These are phyloP conservation scores for Gyps fulvus DNA, from an alignment of 2,113 vertebrate genomes.

Conservation along the genomic window DNA sequence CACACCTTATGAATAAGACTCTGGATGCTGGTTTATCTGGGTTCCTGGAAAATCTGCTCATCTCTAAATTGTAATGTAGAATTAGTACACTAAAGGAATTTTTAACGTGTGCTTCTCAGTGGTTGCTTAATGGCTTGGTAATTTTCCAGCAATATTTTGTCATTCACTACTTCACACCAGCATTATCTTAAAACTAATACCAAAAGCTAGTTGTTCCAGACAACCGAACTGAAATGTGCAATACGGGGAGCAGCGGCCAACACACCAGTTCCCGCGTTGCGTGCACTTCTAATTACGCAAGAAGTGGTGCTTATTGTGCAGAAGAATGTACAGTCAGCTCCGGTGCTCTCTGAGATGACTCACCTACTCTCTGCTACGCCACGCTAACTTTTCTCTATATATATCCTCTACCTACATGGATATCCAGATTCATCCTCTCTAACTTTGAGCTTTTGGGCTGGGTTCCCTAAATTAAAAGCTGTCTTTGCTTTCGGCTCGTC, in stretches of 20 bases:
- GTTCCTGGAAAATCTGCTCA: neutral
- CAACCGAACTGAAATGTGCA: neutral
- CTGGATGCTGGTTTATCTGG: neutral
- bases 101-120: neutral
- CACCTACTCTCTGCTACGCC: neutral
- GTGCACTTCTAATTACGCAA: neutral
- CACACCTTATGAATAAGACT: neutral
- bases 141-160: neutral
- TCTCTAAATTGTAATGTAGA: neutral
- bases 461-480: neutral
- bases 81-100: neutral
- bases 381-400: neutral
- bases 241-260: neutral
- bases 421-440: neutral
- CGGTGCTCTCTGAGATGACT: neutral
- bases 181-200: neutral
- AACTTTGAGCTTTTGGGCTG: neutral
- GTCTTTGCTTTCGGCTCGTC: neutral
- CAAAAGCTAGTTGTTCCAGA: neutral
- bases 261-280: neutral
- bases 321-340: neutral
- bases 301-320: neutral
- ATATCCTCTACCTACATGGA: neutral
- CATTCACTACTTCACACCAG: neutral
- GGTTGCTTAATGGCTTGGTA: neutral